Conservation (phyloP, 1,140 invertebrate species). For the Panagrolaimus sp. region DNA sequence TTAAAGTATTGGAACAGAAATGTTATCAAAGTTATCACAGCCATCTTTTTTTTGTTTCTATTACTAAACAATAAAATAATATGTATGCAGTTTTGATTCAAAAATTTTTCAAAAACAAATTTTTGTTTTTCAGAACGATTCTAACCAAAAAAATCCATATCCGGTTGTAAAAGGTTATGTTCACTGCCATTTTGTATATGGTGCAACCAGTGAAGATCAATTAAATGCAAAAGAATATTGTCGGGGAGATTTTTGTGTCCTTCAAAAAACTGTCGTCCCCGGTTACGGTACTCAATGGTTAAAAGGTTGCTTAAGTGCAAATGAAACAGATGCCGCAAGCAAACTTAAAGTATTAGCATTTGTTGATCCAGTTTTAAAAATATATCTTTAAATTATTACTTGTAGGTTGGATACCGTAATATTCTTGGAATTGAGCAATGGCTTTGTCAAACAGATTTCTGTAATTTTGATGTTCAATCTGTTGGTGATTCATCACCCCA, state of each 20-base stretch:
- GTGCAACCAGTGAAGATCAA: constrained; percentile 18
- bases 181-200: constrained; percentile 22
- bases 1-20: too few relatives aligned
- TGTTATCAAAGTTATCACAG: too few relatives aligned
- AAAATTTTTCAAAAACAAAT: too few relatives aligned
- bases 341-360: constrained; percentile 15
- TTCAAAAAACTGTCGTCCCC: constrained; percentile 31
- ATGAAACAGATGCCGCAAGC: not conserved
- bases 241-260: constrained; percentile 34
- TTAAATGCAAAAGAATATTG: constrained; percentile 28
- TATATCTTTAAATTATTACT: too few relatives aligned
- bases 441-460: constrained; percentile 34
- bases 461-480: constrained; percentile 27
- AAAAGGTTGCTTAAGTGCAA: constrained; percentile 28
- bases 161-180: constrained; percentile 19
- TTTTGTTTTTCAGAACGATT: constrained; percentile 27
- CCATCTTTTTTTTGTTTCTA: too few relatives aligned
- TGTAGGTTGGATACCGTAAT: constrained; percentile 32
- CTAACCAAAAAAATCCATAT: constrained; percentile 34
- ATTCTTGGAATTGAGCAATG: constrained; percentile 40
- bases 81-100: too few relatives aligned
- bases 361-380: too few relatives aligned
- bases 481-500: not conserved
- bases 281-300: constrained; percentile 31
- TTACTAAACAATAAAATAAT: constrained; percentile 20